Percentiles rank a stretch among this genome's conserved stretches.
These are phyloP conservation scores for Empis stercorea DNA, from an alignment of 2,888 invertebrate genomes.

Conservation along the genomic window DNA sequence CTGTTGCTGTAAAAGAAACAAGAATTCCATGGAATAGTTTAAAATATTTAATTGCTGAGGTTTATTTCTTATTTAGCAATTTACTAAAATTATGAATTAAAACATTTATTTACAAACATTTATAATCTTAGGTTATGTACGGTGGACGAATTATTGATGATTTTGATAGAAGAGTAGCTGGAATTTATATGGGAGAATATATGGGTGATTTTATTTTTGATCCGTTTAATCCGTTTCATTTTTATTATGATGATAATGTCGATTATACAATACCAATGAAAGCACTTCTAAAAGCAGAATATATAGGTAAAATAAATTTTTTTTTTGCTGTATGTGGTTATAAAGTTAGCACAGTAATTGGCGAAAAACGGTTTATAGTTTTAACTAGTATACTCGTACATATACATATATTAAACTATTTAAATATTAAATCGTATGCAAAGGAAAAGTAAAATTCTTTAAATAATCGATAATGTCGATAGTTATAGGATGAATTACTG, in stretches of 20 bases:
- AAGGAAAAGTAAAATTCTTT: too few relatives aligned
- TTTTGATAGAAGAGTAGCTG: constrained; percentile 75
- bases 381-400: too few relatives aligned
- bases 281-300: constrained; percentile 49
- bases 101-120: background rate
- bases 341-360: too few relatives aligned
- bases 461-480: too few relatives aligned
- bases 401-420: too few relatives aligned
- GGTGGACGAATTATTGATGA: constrained; percentile 88
- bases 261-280: constrained; percentile 68
- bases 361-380: too few relatives aligned
- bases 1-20: constrained; percentile 40
- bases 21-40: constrained; percentile 81
- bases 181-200: constrained; percentile 86
- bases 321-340: too few relatives aligned
- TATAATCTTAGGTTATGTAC: constrained; percentile 82
- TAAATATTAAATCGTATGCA: too few relatives aligned
- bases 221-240: constrained; percentile 81
- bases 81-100: too few relatives aligned
- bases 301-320: constrained; percentile 44
- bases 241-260: constrained; percentile 59
- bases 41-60: constrained; percentile 86
- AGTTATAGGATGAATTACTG: too few relatives aligned
- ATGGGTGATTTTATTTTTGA: constrained; percentile 91
- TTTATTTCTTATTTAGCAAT: constrained; percentile 23